Percentiles rank a stretch among this genome's conserved stretches.
Conservation (phyloP, 2,113 vertebrate species). For the Xyliphius kryptos region DNA sequence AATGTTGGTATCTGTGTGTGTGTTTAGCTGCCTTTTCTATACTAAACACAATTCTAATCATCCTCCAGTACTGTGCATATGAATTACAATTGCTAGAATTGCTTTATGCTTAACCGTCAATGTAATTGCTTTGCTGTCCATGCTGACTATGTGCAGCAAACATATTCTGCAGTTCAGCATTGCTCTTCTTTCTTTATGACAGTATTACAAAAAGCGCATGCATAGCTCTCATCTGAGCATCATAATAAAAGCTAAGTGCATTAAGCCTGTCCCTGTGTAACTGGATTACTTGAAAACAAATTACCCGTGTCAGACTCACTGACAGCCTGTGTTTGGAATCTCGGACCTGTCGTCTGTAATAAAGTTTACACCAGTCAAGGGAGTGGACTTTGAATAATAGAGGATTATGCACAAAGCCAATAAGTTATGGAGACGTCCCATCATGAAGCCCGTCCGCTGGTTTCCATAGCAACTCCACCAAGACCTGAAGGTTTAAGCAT, state of each 20-base stretch:
- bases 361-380: conserved; percentile 47
- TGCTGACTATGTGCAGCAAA: too few relatives aligned
- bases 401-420: too few relatives aligned
- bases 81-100: too few relatives aligned
- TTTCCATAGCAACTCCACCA: conserved; percentile 44
- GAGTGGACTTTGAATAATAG: conserved; percentile 51
- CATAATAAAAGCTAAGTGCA: conserved; percentile 47
- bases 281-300: conserved; percentile 59
- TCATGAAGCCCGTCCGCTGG: conserved; percentile 37
- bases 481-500: conserved; percentile 46
- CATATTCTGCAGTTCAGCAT: too few relatives aligned
- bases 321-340: conserved; percentile 43
- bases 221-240: conserved; percentile 36
- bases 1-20: too few relatives aligned
- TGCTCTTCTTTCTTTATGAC: neutral
- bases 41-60: too few relatives aligned
- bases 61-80: too few relatives aligned
- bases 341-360: conserved; percentile 45
- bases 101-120: too few relatives aligned
- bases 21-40: too few relatives aligned
- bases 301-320: conserved; percentile 44
- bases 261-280: conserved; percentile 52
- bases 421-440: conserved; percentile 43
- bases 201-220: neutral
- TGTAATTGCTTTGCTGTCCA: too few relatives aligned